phyloP scores from a whole-genome alignment of 2,888 invertebrate genomes.

The Brachypalpus laphriformis region DNA sequence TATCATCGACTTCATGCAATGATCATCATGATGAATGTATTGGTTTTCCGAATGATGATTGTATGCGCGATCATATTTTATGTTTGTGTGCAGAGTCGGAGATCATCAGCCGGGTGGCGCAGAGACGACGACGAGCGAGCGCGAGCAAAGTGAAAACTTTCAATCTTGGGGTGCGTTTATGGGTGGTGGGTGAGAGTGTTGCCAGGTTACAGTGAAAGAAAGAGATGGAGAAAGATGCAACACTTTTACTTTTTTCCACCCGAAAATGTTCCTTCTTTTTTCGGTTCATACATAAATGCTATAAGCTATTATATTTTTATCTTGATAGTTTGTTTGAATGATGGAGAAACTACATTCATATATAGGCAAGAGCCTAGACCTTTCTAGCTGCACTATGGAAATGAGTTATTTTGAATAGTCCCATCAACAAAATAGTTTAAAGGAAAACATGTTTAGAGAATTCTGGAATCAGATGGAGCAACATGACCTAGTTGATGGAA shows the following conservation, averaged over 20 bases:
- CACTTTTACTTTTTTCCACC: slow-evolving; percentile 67
- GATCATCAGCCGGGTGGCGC: slow-evolving; percentile 35
- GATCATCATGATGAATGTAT: slow-evolving; percentile 15
- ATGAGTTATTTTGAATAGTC: slow-evolving; percentile 17
- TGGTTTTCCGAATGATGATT: background rate
- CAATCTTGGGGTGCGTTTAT: slow-evolving; percentile 65
- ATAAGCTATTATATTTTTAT: slow-evolving; percentile 12
- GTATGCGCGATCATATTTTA: background rate
- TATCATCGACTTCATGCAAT: slow-evolving; percentile 73
- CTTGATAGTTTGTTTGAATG: background rate
- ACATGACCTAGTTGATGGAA: too few relatives aligned
- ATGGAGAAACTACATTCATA: background rate
- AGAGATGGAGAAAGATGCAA: slow-evolving; percentile 33
- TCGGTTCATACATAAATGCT: background rate
- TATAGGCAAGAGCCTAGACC: slow-evolving; percentile 49
- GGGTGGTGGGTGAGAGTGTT: slow-evolving; percentile 68
- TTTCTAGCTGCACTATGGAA: slow-evolving; percentile 35
- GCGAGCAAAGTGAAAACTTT: slow-evolving; percentile 64
- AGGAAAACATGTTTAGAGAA: background rate
- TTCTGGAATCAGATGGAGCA: too few relatives aligned
- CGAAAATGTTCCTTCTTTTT: slow-evolving; percentile 45
- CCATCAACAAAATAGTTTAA: background rate
- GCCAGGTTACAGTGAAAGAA: slow-evolving; percentile 44
- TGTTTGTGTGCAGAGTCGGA: slow-evolving; percentile 11
- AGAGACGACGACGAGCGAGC: slow-evolving; percentile 8